Conservation (phyloP, 2,113 vertebrate genomes). For the Notarius lentiginosus region DNA sequence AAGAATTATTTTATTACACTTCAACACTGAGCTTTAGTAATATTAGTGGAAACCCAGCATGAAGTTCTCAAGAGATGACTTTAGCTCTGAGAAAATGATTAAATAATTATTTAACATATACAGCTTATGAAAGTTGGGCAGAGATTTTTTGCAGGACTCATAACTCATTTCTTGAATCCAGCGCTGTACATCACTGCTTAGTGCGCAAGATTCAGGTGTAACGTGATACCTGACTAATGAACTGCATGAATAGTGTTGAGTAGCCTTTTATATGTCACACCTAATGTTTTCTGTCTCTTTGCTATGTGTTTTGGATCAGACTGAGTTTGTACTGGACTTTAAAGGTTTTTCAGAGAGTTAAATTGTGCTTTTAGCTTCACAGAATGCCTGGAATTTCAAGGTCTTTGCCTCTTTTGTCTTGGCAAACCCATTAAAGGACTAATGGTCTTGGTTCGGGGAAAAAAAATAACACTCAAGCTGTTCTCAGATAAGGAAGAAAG, state of each 20-base stretch:
- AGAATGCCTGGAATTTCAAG: slow-evolving; percentile 45
- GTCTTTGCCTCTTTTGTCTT: slow-evolving; percentile 27
- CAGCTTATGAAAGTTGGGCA: background rate
- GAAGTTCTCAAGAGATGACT: background rate
- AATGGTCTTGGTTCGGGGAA: background rate
- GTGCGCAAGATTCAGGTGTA: background rate
- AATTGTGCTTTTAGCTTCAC: slow-evolving; percentile 12
- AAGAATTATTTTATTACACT: background rate
- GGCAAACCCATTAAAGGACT: slow-evolving; percentile 32
- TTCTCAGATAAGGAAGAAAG: background rate
- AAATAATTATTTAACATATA: background rate
- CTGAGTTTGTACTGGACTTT: slow-evolving; percentile 5
- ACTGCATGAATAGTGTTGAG: background rate
- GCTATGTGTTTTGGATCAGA: slow-evolving; percentile 15
- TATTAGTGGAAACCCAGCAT: background rate
- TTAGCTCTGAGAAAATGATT: background rate
- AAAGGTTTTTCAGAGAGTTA: background rate
- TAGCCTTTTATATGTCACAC: background rate
- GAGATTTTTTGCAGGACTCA: background rate
- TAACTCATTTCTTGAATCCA: background rate
- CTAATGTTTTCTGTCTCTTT: background rate
- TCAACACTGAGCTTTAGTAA: background rate
- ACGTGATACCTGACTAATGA: background rate
- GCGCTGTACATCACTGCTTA: background rate
- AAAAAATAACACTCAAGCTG: background rate